phyloP scores from a whole-genome alignment of 2,888 invertebrate species.

The Lamproptera curius region DNA sequence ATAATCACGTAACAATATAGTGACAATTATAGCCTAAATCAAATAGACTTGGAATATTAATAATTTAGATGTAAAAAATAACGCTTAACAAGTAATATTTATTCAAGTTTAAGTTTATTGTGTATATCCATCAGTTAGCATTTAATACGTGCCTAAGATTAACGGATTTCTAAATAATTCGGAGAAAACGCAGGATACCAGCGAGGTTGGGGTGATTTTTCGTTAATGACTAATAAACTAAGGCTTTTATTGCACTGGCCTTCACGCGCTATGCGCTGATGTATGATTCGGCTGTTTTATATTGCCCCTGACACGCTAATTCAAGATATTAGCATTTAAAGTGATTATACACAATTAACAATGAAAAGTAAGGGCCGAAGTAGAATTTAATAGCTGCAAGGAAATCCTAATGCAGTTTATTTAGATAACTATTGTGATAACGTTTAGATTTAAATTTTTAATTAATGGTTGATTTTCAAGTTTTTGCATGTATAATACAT shows the following conservation, averaged over 20 bases:
- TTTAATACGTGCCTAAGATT: constrained; percentile 1
- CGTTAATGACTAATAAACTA: constrained; percentile 22
- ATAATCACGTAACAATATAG: too few relatives aligned
- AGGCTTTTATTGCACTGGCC: constrained; percentile 24
- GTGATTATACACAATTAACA: constrained; percentile 11
- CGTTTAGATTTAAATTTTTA: too few relatives aligned
- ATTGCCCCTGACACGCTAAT: constrained; percentile 20
- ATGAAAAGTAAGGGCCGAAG: background rate
- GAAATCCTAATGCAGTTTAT: too few relatives aligned
- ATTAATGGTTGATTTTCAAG: too few relatives aligned
- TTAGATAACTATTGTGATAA: too few relatives aligned
- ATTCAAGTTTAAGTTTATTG: too few relatives aligned
- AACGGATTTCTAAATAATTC: constrained; percentile 25
- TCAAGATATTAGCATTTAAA: constrained; percentile 15
- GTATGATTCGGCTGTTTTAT: constrained; percentile 21
- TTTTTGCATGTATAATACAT: too few relatives aligned
- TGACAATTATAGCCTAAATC: too few relatives aligned
- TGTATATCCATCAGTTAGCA: background rate
- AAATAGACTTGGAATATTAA: too few relatives aligned
- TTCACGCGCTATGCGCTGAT: constrained; percentile 23
- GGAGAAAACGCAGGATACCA: constrained; percentile 32
- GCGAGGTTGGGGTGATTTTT: constrained; percentile 31
- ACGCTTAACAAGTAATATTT: too few relatives aligned
- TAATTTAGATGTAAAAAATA: too few relatives aligned
- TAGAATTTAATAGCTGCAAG: too few relatives aligned